Evolutionary conservation across 2,888 invertebrate genomes (phyloP).

Genomic region (Chalcis sispes): DNA sequence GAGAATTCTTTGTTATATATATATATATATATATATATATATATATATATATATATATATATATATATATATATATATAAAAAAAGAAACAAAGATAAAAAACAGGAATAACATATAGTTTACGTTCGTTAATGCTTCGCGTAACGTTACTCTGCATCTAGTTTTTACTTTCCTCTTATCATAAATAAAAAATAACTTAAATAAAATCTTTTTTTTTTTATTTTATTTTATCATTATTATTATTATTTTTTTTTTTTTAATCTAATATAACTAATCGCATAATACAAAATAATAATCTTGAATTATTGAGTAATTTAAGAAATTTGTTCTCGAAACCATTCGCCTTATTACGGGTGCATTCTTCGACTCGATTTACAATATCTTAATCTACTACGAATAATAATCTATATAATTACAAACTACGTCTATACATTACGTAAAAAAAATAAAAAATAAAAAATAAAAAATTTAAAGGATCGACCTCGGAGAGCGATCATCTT

Average conservation of each 20-base stretch:
- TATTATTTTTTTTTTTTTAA: too few relatives aligned
- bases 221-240: too few relatives aligned
- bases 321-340: neutral
- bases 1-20: neutral
- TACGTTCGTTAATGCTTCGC: too few relatives aligned
- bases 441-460: slow-evolving; percentile 10
- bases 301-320: neutral
- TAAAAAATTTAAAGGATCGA: too few relatives aligned
- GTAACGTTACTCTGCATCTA: neutral
- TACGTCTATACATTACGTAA: slow-evolving; percentile 16
- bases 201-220: too few relatives aligned
- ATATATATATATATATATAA: too few relatives aligned
- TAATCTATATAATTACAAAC: slow-evolving; percentile 19
- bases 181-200: slow-evolving; percentile 49
- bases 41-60: too few relatives aligned
- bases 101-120: too few relatives aligned
- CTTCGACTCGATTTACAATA: slow-evolving; percentile 20
- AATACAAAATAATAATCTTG: slow-evolving; percentile 3
- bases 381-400: slow-evolving; percentile 13
- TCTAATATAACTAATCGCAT: slow-evolving; percentile 11
- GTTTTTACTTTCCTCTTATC: neutral
- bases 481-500: neutral
- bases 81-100: too few relatives aligned
- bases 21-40: too few relatives aligned
- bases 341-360: slow-evolving; percentile 9